These are phyloP conservation scores for Lepidurus arcticus DNA, from an alignment of 1,140 invertebrate species.

Conservation along the genomic window DNA sequence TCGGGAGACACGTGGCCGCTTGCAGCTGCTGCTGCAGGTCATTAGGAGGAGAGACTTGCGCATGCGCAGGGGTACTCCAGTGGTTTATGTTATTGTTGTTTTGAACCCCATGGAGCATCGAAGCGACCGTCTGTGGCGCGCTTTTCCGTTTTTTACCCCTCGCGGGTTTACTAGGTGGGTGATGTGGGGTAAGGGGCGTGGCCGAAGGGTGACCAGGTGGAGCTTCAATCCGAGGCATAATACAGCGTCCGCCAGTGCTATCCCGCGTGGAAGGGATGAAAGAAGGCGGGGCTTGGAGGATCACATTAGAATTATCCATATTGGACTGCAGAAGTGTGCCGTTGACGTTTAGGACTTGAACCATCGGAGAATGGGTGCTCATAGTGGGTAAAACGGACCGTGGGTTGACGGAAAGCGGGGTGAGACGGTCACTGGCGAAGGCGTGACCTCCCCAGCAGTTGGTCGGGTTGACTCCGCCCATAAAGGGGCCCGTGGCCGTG, in stretches of 20 bases:
- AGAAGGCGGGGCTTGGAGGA: constrained; percentile 5
- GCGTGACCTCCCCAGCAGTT: neutral
- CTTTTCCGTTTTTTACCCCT: constrained; percentile 44
- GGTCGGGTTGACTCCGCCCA: neutral
- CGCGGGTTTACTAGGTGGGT: constrained; percentile 26
- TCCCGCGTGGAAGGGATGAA: neutral
- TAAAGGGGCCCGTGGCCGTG: neutral
- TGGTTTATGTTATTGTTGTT: neutral
- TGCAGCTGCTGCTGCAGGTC: constrained; percentile 52
- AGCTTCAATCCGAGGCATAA: constrained; percentile 27
- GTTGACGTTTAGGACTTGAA: constrained; percentile 3
- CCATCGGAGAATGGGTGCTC: neutral
- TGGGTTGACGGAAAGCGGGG: neutral
- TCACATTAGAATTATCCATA: neutral
- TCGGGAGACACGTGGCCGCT: constrained; percentile 13
- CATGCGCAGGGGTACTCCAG: constrained; percentile 9
- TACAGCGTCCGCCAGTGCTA: neutral
- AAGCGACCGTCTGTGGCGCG: constrained; percentile 62
- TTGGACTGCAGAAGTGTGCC: neutral
- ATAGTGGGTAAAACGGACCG: neutral
- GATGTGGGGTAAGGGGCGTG: neutral
- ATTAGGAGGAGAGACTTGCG: constrained; percentile 42
- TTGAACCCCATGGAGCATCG: constrained; percentile 55
- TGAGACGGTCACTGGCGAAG: neutral
- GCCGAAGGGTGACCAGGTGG: constrained; percentile 35